Evolutionary conservation across 2,797 vertebrate species (phyloP).

Genomic region (Anomalospiza imberbis): DNA sequence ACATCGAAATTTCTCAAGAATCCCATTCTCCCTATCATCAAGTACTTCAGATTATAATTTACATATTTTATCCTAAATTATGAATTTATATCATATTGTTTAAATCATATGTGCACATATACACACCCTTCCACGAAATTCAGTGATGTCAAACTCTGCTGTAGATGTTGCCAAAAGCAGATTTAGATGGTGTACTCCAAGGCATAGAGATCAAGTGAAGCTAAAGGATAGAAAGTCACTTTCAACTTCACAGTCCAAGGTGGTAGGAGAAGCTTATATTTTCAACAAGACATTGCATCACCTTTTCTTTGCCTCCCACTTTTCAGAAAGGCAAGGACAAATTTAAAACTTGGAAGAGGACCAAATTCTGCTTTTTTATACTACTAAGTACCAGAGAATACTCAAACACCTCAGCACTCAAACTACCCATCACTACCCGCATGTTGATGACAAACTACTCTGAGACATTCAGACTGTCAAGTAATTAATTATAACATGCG

Average conservation of each 20-base stretch:
- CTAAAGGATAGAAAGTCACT: not conserved
- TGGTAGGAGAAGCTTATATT: not conserved
- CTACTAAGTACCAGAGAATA: not conserved
- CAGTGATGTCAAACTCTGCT: not conserved
- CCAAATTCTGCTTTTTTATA: not conserved
- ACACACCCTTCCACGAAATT: not conserved
- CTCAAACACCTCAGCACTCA: not conserved
- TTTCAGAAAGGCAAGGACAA: constrained; percentile 19
- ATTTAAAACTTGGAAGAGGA: constrained; percentile 15
- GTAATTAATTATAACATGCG: constrained; percentile 43
- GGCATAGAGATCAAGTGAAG: rapidly evolving
- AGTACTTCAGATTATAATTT: not conserved
- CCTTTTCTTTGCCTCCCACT: not conserved
- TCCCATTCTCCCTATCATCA: not conserved
- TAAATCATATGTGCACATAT: not conserved
- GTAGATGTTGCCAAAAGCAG: not conserved
- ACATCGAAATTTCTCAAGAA: not conserved
- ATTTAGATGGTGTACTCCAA: not conserved
- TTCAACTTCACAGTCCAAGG: not conserved
- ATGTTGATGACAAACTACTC: constrained; percentile 21
- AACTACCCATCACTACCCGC: not conserved
- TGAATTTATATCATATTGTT: not conserved
- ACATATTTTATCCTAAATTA: not conserved
- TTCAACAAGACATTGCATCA: not conserved
- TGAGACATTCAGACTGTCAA: not conserved